These are phyloP conservation scores for Leuciscus idus DNA, from an alignment of 2,113 vertebrate genomes.

Conservation along the genomic window DNA sequence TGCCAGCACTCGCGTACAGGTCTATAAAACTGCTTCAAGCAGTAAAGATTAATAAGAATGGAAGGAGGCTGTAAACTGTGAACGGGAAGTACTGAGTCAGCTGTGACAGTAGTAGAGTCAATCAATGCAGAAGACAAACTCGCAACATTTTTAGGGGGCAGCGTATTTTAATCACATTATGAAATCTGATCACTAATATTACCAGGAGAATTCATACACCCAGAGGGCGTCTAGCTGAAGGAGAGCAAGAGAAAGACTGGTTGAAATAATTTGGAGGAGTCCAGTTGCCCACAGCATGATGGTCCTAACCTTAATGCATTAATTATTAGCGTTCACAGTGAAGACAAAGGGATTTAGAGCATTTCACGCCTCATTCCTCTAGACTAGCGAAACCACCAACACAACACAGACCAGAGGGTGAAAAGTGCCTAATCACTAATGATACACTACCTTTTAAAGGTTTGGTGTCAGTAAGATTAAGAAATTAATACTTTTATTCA, in stretches of 20 bases:
- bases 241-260: background rate
- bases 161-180: background rate
- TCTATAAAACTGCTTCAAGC: conserved; percentile 25
- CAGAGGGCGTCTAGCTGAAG: background rate
- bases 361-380: background rate
- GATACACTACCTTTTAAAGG: background rate
- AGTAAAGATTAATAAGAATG: conserved; percentile 27
- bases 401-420: background rate
- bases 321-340: conserved; percentile 30
- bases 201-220: conserved; percentile 15
- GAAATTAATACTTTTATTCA: background rate
- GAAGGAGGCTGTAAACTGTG: conserved; percentile 13
- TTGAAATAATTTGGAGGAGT: background rate
- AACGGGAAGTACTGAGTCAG: background rate
- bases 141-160: background rate
- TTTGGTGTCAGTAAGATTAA: background rate
- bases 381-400: conserved; percentile 15
- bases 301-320: conserved; percentile 32
- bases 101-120: background rate
- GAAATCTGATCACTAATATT: background rate
- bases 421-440: background rate
- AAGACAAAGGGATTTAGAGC: conserved; percentile 23
- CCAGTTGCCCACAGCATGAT: conserved; percentile 3
- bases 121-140: background rate
- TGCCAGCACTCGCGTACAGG: background rate